phyloP scores from a whole-genome alignment of 2,888 invertebrate genomes.

The Apodemia zela region DNA sequence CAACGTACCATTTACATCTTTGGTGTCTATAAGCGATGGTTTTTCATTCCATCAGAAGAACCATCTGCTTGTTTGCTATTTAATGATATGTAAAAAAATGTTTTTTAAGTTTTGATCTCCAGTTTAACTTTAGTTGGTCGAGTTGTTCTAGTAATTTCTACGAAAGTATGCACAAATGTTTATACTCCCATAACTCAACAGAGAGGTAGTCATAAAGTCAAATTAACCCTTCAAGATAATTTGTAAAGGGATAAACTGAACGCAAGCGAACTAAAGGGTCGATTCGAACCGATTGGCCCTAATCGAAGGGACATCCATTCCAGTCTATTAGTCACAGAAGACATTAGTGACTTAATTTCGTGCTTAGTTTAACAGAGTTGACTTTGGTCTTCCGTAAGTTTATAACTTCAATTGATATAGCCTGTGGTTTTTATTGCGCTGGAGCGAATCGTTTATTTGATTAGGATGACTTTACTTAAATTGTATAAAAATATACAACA shows the following conservation, averaged over 20 bases:
- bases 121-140: background rate
- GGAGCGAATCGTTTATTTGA: background rate
- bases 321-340: constrained; percentile 40
- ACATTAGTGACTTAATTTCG: constrained; percentile 42
- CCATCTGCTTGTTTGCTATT: no score
- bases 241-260: constrained; percentile 37
- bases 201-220: constrained; percentile 25
- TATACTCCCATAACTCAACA: constrained; percentile 19
- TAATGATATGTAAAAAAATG: no score
- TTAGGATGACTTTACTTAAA: background rate
- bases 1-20: no score
- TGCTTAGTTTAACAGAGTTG: constrained; percentile 42
- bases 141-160: background rate
- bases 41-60: no score
- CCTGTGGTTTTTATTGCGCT: background rate
- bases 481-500: no score
- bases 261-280: constrained; percentile 28
- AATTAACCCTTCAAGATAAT: constrained; percentile 41
- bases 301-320: constrained; percentile 38
- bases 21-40: no score
- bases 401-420: constrained; percentile 5
- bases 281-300: constrained; percentile 41
- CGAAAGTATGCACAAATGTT: background rate
- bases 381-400: constrained; percentile 29
- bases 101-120: no score